Evolutionary conservation across 37 sponge, comb jelly and placozoan species (phyloP).

Genomic region (Crambe crambe): DNA sequence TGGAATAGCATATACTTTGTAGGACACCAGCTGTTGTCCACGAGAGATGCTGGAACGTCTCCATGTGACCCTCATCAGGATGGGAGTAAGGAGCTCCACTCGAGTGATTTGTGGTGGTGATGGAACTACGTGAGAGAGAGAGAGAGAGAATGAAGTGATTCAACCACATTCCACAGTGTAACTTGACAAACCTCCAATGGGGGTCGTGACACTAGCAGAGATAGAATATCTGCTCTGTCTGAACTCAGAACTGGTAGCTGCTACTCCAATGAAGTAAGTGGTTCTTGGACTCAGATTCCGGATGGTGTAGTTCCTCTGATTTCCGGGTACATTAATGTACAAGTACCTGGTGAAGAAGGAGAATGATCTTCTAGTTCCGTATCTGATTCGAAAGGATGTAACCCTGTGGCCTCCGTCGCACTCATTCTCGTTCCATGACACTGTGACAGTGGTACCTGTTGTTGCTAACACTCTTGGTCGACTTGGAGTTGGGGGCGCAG

Average conservation of each 20-base stretch:
- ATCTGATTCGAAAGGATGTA: neutral
- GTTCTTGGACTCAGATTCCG: neutral
- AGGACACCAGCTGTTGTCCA: conserved; percentile 9
- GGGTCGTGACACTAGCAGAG: neutral
- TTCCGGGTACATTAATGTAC: conserved; percentile 5
- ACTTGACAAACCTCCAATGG: conserved; percentile 21
- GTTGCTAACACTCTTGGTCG: neutral
- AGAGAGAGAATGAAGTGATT: too few species aligned
- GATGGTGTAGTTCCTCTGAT: conserved; percentile 6
- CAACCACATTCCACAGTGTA: too few species aligned
- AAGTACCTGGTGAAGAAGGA: too few species aligned
- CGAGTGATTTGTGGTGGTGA: conserved; percentile 3
- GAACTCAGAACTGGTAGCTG: conserved; percentile 6
- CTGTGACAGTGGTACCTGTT: neutral
- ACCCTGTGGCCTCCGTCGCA: conserved; percentile 37
- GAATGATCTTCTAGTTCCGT: too few species aligned
- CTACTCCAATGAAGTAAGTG: conserved; percentile 11
- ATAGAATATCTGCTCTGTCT: conserved; percentile 1
- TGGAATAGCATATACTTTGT: conserved; percentile 27
- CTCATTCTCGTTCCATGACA: conserved; percentile 7
- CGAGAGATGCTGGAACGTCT: neutral
- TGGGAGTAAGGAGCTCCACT: conserved; percentile 1
- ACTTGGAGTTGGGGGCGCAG: conserved; percentile 10
- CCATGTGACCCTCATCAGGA: conserved; percentile 13
- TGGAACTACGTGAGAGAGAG: too few species aligned